Base-by-base conservation (phyloP, 2,113 vertebrate genomes). In the Myotis yumanensis region DNA sequence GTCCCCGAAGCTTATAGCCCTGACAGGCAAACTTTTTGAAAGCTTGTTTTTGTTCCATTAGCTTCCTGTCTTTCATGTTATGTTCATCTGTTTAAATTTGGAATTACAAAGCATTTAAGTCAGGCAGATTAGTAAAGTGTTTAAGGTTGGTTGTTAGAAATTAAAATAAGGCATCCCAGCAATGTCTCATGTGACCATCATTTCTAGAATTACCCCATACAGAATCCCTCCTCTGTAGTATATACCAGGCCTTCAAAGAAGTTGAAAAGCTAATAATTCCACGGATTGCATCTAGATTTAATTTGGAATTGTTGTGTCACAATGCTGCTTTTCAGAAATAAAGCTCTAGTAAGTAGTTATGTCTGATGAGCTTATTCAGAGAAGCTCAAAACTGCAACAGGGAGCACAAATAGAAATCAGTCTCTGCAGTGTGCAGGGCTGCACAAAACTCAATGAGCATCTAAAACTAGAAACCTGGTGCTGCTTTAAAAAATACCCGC, bases 231-330 rank as follows among this genome's bases (percentile, higher is more conserved):
- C 75, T 89, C 4, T 92, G 75, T 89, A 91, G 64, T 79, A 96
- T 96, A 94, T 98, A 96, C 72, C 90, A 81, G 94, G 89, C 52
- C 69, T 95, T 95, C 59, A 94, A 0, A 89, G 64, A 90, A 97
- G 97, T 62, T 86, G 66, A 87, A 89, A 96, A 93, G 75, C 95
- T 96, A 86, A 43, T 97, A 96, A 95, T 91, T 96, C 48, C 93
- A 95, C 73, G 54, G 17, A 85, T 97, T 95, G 51, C 75, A 97
- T 95, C 88, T 91, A 94, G 66, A 96, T 96, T 98, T 98, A 96
- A 98, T 97, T 97, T 96, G 90, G 71, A 97, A 97, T 94, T 97
- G 82, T 92, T 96, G 83, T 92, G 96, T 93, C 96, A 92, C 90
- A 86, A 96, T 96, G 93, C 81, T 93, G 73, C 64, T 81, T 89